Conservation (phyloP, 2,888 invertebrate species). For the Pterobdella sp. region DNA sequence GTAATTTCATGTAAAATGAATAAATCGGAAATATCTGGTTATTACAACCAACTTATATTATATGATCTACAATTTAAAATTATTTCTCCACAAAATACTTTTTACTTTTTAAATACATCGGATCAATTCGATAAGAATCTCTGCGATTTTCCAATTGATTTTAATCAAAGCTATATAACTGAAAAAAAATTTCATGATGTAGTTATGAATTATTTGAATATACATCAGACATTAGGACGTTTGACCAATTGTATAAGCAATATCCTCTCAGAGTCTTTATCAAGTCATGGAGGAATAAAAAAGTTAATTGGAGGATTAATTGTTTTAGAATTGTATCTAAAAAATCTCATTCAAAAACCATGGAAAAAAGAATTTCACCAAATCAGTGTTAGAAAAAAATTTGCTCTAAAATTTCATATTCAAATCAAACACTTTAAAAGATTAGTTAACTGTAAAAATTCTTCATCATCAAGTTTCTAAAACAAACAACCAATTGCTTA, state of each 20-base stretch:
- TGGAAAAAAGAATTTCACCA: conserved; percentile 23
- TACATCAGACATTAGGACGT: conserved; percentile 6
- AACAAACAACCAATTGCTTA: not conserved
- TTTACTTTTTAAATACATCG: not conserved
- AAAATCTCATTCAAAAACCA: conserved; percentile 17
- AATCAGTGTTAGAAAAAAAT: conserved; percentile 14
- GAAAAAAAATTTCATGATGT: not conserved
- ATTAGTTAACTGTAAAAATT: no score
- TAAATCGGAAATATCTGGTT: conserved; percentile 6
- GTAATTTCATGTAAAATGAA: no score
- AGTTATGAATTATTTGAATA: conserved; percentile 4
- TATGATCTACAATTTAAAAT: conserved; percentile 6
- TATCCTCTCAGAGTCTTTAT: not conserved
- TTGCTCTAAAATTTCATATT: not conserved
- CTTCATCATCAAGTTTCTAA: not conserved
- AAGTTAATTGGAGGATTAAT: conserved; percentile 22
- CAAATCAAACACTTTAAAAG: no score
- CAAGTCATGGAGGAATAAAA: not conserved
- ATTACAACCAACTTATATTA: conserved; percentile 4
- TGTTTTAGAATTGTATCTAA: conserved; percentile 20
- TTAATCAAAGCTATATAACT: not conserved
- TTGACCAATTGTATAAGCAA: conserved; percentile 7
- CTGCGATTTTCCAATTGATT: not conserved
- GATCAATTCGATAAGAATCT: not conserved
- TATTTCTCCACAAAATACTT: not conserved